Evolutionary conservation across 2,888 invertebrate species (phyloP).

Genomic region (Sepiola atlantica): DNA sequence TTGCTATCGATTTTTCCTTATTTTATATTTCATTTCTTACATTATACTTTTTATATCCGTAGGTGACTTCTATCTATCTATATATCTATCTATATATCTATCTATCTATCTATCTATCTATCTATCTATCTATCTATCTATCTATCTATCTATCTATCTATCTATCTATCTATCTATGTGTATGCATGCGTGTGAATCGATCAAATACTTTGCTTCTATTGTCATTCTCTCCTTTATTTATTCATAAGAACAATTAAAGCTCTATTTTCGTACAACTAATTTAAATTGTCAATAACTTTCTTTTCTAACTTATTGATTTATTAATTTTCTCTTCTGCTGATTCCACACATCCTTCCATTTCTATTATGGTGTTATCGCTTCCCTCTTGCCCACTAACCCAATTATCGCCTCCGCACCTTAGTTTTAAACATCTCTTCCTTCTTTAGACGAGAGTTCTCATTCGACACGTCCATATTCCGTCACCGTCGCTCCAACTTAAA

Average conservation of each 20-base stretch:
- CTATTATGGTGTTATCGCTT: background rate
- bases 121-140: too few species aligned
- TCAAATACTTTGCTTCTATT: background rate
- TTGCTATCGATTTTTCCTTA: too few species aligned
- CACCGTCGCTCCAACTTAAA: background rate
- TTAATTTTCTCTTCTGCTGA: background rate
- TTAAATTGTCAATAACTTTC: background rate
- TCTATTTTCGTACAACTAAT: background rate
- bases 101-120: too few species aligned
- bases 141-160: too few species aligned
- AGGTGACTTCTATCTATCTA: too few species aligned
- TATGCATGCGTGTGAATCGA: too few species aligned
- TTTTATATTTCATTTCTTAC: too few species aligned
- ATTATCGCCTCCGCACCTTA: background rate
- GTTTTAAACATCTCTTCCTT: background rate
- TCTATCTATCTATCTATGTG: too few species aligned
- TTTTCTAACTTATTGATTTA: background rate
- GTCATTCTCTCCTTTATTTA: background rate
- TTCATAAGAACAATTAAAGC: background rate
- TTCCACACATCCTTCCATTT: background rate
- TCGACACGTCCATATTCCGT: background rate
- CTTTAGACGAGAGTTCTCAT: background rate
- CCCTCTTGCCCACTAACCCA: background rate
- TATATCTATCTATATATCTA: too few species aligned
- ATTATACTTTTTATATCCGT: too few species aligned